Conservation (phyloP, 2,113 vertebrate species). For the Myanophis thanlyinensis region DNA sequence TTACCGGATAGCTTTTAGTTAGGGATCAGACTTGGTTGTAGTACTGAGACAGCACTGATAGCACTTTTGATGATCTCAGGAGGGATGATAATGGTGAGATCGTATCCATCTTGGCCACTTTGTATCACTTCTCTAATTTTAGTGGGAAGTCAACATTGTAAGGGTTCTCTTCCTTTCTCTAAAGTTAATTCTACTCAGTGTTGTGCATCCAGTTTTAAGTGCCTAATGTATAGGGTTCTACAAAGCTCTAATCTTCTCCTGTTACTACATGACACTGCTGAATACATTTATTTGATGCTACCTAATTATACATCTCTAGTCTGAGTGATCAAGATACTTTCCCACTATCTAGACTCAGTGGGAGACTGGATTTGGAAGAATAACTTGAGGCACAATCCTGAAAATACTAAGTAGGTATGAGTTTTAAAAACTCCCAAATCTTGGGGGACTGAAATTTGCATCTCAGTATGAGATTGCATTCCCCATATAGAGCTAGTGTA, state of each 20-base stretch:
- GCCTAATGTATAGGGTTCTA: background rate
- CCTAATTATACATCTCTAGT: background rate
- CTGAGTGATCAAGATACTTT: background rate
- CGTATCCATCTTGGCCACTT: background rate
- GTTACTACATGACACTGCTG: background rate
- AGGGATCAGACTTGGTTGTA: background rate
- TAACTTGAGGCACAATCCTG: background rate
- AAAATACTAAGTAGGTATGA: background rate
- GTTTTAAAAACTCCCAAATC: background rate
- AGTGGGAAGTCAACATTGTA: background rate
- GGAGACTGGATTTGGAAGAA: background rate
- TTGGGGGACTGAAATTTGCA: background rate
- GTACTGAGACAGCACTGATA: background rate
- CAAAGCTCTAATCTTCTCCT: background rate
- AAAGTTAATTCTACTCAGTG: background rate
- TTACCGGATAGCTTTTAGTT: background rate
- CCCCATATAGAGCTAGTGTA: background rate
- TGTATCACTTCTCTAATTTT: background rate
- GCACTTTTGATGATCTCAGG: background rate
- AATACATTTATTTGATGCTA: background rate
- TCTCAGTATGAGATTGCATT: background rate
- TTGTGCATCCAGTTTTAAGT: background rate
- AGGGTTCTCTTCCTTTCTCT: background rate
- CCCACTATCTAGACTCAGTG: background rate
- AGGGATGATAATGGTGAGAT: background rate